phyloP scores from a whole-genome alignment of 2,113 vertebrate species.

The Ia io region DNA sequence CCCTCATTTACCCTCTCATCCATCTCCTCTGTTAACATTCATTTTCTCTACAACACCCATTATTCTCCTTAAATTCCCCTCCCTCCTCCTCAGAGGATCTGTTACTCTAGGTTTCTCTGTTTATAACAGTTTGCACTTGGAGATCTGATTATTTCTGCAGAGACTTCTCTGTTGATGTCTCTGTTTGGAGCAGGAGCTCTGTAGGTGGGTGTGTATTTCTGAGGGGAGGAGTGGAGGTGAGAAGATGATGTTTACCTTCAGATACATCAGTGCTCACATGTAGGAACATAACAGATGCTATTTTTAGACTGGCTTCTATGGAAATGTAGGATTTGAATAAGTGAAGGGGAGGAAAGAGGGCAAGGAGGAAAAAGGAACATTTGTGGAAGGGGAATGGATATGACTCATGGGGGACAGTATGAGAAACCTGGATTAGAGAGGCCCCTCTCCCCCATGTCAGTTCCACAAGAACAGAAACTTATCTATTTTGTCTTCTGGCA shows the following conservation, averaged over 20 bases:
- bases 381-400: not conserved
- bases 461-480: not conserved
- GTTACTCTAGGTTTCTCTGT: not conserved
- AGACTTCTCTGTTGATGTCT: not conserved
- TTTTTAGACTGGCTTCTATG: slow-evolving; percentile 23
- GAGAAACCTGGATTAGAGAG: not conserved
- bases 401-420: not conserved
- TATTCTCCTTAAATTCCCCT: not conserved
- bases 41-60: not conserved
- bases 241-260: not conserved
- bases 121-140: not conserved
- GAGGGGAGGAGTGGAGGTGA: not conserved
- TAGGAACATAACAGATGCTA: not conserved
- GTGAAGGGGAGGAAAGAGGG: not conserved
- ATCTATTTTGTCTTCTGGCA: not conserved
- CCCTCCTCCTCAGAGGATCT: not conserved
- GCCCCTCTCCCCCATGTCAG: not conserved
- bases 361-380: not conserved
- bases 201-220: not conserved
- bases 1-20: not conserved
- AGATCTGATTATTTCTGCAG: not conserved
- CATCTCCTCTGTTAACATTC: not conserved
- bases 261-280: not conserved
- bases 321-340: slow-evolving; percentile 27
- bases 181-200: not conserved